Conservation (phyloP, 1,140 invertebrate genomes). For the Bombus huntii region DNA sequence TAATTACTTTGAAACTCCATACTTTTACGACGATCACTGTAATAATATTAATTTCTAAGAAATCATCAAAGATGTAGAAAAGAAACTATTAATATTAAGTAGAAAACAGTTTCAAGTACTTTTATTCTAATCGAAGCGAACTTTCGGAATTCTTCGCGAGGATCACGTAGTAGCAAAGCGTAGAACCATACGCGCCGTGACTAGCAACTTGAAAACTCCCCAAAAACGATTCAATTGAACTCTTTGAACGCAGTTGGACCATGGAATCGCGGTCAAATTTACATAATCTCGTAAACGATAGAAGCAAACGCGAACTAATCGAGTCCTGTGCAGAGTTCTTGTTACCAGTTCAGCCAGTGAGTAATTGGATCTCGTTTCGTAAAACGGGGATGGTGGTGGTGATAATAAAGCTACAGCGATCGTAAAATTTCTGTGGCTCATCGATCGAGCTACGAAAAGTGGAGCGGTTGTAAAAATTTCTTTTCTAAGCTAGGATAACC, state of each 20-base stretch:
- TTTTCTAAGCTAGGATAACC: background rate
- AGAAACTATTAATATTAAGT: too few species aligned
- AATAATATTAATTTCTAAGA: too few species aligned
- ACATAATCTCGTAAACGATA: slow-evolving; percentile 1
- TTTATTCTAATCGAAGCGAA: too few species aligned
- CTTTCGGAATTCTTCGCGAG: too few species aligned
- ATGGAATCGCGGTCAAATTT: background rate
- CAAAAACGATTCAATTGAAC: background rate
- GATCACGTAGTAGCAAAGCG: too few species aligned
- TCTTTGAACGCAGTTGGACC: background rate
- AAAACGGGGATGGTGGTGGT: background rate
- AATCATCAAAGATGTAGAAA: too few species aligned
- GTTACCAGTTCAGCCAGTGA: background rate
- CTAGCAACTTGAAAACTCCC: too few species aligned
- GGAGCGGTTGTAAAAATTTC: background rate
- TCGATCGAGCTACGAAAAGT: background rate
- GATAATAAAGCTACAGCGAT: background rate
- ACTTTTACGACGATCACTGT: too few species aligned
- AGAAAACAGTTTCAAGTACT: too few species aligned
- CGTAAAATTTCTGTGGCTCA: background rate
- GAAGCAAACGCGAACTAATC: background rate
- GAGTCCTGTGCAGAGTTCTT: background rate
- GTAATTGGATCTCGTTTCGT: slow-evolving; percentile 14
- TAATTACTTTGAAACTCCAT: too few species aligned
- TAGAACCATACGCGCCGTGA: too few species aligned